Evolutionary conservation across 2,113 vertebrate genomes (phyloP).

Genomic region (Chaetura pelagica): DNA sequence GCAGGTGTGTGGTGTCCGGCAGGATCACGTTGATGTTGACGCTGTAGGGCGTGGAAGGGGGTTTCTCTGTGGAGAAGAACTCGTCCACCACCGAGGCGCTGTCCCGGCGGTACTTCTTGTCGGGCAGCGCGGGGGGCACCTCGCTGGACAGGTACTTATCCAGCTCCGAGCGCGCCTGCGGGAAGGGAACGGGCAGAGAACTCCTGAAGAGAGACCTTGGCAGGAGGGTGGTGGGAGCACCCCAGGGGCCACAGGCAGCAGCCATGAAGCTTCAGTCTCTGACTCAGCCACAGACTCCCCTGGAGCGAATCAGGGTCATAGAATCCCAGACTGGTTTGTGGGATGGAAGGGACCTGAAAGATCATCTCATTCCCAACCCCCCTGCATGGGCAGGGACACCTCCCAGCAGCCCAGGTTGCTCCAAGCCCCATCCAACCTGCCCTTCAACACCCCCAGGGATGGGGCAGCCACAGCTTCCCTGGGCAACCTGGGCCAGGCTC

Average conservation of each 20-base stretch:
- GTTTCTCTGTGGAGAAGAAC: conserved; percentile 88
- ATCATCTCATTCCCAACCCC: too few species aligned
- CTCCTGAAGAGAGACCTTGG: background rate
- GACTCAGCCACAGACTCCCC: background rate
- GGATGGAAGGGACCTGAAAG: too few species aligned
- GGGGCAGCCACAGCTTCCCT: too few species aligned
- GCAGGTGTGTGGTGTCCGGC: conserved; percentile 86
- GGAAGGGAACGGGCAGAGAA: background rate
- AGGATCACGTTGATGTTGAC: conserved; percentile 94
- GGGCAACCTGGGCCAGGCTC: too few species aligned
- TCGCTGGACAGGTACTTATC: conserved; percentile 85
- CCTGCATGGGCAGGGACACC: too few species aligned
- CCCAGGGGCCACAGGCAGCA: background rate
- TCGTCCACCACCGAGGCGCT: conserved; percentile 91
- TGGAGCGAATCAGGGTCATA: background rate
- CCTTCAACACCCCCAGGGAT: too few species aligned
- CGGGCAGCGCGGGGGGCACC: conserved; percentile 36
- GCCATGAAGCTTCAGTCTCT: background rate
- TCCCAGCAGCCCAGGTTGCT: too few species aligned
- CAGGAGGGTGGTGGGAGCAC: background rate
- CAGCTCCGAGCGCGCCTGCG: conserved; percentile 81
- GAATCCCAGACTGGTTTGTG: too few species aligned
- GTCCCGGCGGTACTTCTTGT: conserved; percentile 88
- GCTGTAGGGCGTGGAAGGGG: conserved; percentile 80
- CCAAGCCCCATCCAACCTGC: too few species aligned